A percentile compares a stretch with the other conserved stretches of the same genome.
Conservation (phyloP, 2,113 vertebrate species). For the Vulpes lagopus region DNA sequence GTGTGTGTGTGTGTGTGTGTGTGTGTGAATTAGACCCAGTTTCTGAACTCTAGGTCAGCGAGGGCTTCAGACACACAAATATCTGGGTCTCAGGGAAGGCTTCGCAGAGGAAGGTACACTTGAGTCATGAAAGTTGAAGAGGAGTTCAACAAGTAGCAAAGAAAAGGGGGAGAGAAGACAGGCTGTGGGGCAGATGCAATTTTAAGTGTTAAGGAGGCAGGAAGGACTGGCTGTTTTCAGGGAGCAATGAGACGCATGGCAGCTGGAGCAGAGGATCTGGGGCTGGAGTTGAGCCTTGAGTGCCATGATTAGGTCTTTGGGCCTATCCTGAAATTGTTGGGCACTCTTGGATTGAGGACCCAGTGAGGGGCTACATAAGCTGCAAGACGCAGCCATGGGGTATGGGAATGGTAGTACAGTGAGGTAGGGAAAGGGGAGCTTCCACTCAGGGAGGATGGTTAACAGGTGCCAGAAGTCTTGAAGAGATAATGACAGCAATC, state of each 20-base stretch:
- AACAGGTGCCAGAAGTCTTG: neutral
- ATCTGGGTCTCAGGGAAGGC: neutral
- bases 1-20: no score
- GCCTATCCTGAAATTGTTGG: neutral
- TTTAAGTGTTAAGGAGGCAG: neutral
- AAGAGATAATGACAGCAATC: neutral
- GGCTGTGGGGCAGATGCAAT: neutral
- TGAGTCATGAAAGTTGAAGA: conserved; percentile 6
- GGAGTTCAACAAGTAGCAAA: neutral
- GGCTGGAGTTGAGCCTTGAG: neutral
- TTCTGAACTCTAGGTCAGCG: neutral
- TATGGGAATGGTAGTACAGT: accelerated
- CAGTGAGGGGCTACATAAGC: neutral
- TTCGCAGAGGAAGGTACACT: neutral
- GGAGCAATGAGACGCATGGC: neutral
- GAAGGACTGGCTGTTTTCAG: neutral
- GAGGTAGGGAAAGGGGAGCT: neutral
- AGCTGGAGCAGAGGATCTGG: neutral
- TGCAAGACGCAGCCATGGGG: accelerated
- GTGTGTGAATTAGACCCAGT: neutral
- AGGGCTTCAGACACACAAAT: neutral
- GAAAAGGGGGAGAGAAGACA: neutral
- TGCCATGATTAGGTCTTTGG: neutral
- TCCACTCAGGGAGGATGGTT: neutral
- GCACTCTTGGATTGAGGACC: neutral